Evolutionary conservation across 1,140 invertebrate species (phyloP), one percentile per base, ranked within the genome.

Genomic region (Thrips palmi): DNA sequence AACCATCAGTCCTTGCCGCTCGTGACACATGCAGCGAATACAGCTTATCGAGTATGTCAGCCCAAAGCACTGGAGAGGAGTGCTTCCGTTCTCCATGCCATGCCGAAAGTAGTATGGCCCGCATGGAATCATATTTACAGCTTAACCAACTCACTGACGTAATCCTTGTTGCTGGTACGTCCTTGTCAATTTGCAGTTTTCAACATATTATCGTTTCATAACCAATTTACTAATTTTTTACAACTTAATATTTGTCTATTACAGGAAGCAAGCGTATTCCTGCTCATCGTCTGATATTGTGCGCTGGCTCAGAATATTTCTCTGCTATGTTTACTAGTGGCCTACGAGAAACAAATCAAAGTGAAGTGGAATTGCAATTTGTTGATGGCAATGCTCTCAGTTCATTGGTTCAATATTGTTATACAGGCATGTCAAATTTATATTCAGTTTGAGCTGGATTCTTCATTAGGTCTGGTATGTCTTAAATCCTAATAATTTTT

Each of bases 311-410:
- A 48, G 84, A 89, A 60, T 94, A 93, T 59, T 94, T 94, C 65
- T 74, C 82, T 33, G 86, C 85, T 29, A 93, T 93, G 87, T 94
- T 94, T 54, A 91, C 83, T 19, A 81, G 76, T 46, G 75, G 78
- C 44, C 59, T 93, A 36, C 63, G 74, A 49, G 88, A 93, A 64
- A 71, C 85, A n/a, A 71, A 67, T 37, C 73, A 85, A 56, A 67
- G 70, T 45, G 84, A 89, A 64, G 73, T 94, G 21, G 77, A 74
- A 42, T 59, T 93, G 47, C 74, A 78, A 47, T 73, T 77, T 54
- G 75, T 92, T 14, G 76, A 88, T 55, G 70, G 81, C 14, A 79
- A 88, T 57, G 81, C 86, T 38, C 62, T 93, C 29, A 72, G 74
- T 54, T 65, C 74, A 31, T 65, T 93, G 28, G 71, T 94, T 25